These are phyloP conservation scores for Leptura quadrifasciata DNA, from an alignment of 2,888 invertebrate species.

Conservation along the genomic window DNA sequence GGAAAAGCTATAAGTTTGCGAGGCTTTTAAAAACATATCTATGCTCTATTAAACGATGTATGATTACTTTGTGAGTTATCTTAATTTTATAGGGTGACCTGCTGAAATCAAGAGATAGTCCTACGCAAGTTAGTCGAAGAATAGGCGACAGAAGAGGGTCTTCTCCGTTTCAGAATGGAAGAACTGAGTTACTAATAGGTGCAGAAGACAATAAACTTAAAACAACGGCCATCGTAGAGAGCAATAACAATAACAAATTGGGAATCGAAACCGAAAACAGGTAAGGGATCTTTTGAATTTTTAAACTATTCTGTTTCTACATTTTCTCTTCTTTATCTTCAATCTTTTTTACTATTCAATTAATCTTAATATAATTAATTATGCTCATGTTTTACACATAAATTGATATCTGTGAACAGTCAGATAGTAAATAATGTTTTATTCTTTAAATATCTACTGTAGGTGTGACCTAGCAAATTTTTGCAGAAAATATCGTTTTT, in stretches of 20 bases:
- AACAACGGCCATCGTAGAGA: constrained; percentile 78
- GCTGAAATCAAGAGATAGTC: constrained; percentile 57
- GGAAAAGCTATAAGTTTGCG: no score
- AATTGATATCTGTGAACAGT: no score
- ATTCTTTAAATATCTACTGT: neutral
- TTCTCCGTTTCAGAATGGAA: constrained; percentile 82
- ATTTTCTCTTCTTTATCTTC: no score
- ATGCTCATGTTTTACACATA: no score
- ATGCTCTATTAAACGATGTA: no score
- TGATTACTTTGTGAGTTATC: neutral
- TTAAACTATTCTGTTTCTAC: neutral
- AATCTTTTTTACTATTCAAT: no score
- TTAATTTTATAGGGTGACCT: constrained; percentile 50
- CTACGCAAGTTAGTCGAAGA: constrained; percentile 73
- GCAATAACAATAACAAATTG: constrained; percentile 76
- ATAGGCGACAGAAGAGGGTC: constrained; percentile 74
- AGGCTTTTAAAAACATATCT: no score
- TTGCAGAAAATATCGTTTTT: constrained; percentile 9
- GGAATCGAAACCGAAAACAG: constrained; percentile 77
- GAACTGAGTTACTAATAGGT: constrained; percentile 85
- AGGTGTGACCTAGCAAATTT: neutral
- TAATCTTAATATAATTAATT: no score
- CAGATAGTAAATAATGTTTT: no score
- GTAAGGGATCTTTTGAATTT: constrained; percentile 71
- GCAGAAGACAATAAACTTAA: constrained; percentile 79